Base-by-base conservation (phyloP, 2,888 invertebrate species). In the Anthrax anthrax region DNA sequence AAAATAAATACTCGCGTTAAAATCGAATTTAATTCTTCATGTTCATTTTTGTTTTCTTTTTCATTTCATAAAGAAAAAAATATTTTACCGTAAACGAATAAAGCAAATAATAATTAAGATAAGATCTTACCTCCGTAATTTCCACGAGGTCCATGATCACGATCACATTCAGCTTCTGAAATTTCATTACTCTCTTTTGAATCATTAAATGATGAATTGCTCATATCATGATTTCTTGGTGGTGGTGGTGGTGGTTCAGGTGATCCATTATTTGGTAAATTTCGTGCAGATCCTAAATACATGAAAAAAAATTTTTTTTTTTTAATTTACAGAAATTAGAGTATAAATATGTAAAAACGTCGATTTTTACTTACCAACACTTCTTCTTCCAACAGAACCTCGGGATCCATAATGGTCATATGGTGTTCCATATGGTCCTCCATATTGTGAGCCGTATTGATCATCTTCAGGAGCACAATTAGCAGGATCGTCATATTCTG, bases 111-210 rank as follows among this genome's bases (percentile, higher is more conserved):
- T n/a, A n/a, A n/a, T n/a, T n/a, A n/a, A n/a, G n/a, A n/a, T n/a
- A n/a, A 19, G 18, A 14, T 70, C 76, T 76, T 74, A 88, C 88
- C 88, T 64, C 87, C 86, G 64, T 87, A 87, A 69, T 81, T 86
- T 50, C 68, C 69, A 60, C 87, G 80, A 50, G 79, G 81, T 70
- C 85, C 80, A 60, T 82, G 81, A 64, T 84, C 84, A 54, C 83
- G 84, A 73, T 90, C 90, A 68, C 90, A 90, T 69, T 90, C 90
- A 58, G 90, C 89, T 70, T 90, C 90, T 63, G 88, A 89, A 70
- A 89, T 87, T 71, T 90, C 90, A 72, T 89, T 90, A 70, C 89
- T 89, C 69, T 90, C 89, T 74, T 90, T 90, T 65, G 88, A 88
- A 69, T 90, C 90, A 71, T 91, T 90, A 72, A 89, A 89, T 47